Evolutionary conservation across 2,113 vertebrate species (phyloP).

Genomic region (Plestiodon gilberti): DNA sequence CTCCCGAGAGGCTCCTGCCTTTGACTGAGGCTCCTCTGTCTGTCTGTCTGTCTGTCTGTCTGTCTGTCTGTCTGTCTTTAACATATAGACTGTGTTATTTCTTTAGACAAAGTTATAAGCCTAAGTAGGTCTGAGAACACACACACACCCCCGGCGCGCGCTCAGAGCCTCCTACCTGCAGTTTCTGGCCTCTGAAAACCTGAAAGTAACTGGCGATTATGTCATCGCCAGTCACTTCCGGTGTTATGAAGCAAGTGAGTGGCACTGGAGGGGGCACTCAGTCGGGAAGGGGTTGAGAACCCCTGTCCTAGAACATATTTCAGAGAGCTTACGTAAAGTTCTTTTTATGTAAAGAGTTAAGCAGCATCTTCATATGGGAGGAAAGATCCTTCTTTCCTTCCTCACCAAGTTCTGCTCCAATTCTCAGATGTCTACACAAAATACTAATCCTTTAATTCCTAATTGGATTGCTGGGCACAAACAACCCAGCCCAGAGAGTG

Average conservation of each 20-base stretch:
- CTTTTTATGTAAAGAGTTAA: neutral
- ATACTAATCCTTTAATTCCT: constrained; percentile 13
- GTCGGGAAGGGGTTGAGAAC: no score
- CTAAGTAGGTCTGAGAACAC: neutral
- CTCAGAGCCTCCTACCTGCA: no score
- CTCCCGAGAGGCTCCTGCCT: no score
- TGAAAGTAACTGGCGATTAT: no score
- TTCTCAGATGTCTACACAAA: neutral
- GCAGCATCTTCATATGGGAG: neutral
- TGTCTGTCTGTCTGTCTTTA: neutral
- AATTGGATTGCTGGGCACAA: neutral
- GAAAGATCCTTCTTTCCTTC: neutral
- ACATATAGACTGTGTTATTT: neutral
- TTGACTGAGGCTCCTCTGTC: no score
- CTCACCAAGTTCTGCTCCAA: neutral
- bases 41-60: no score
- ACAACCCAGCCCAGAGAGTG: neutral
- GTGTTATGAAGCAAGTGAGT: no score
- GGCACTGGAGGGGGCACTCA: no score
- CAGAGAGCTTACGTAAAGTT: neutral
- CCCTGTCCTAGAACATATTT: neutral
- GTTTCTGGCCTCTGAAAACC: no score
- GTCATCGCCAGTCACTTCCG: no score
- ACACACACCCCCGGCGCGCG: no score
- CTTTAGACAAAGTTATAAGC: neutral